These are phyloP conservation scores for Moxostoma hubbsi DNA, from an alignment of 2,797 vertebrate genomes.

Conservation along the genomic window DNA sequence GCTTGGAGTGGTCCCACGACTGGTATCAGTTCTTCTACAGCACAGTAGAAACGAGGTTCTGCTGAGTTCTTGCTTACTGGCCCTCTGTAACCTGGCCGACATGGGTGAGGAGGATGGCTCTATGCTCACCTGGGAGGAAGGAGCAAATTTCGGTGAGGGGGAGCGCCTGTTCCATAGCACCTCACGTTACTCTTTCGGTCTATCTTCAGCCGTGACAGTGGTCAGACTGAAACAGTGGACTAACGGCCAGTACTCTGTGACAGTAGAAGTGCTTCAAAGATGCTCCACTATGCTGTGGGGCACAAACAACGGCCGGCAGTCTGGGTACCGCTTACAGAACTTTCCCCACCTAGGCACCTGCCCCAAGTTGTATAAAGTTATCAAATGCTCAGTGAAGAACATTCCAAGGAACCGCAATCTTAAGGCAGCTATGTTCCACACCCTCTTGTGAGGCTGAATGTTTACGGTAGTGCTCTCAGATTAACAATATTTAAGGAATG, in stretches of 20 bases:
- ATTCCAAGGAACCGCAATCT: conserved; percentile 66
- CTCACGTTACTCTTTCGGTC: conserved; percentile 63
- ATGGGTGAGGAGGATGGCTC: conserved; percentile 73
- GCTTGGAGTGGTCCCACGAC: conserved; percentile 78
- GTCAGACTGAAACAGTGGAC: conserved; percentile 70
- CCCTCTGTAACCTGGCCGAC: conserved; percentile 85
- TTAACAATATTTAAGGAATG: not conserved
- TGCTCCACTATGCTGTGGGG: conserved; percentile 74
- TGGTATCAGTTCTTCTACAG: conserved; percentile 81
- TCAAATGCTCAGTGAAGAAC: conserved; percentile 67
- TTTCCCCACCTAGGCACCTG: conserved; percentile 61
- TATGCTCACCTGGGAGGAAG: conserved; percentile 72
- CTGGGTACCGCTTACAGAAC: conserved; percentile 51
- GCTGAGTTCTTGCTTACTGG: conserved; percentile 80
- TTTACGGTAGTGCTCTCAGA: conserved; percentile 14
- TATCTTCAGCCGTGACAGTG: conserved; percentile 70
- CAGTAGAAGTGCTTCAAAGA: conserved; percentile 75
- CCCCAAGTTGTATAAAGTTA: conserved; percentile 65
- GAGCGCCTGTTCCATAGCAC: conserved; percentile 71
- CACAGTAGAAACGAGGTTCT: conserved; percentile 77
- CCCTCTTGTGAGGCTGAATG: conserved; percentile 71
- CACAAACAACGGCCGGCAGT: conserved; percentile 59
- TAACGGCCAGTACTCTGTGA: conserved; percentile 68
- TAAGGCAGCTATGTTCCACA: conserved; percentile 74
- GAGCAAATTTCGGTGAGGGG: conserved; percentile 53